Conservation (phyloP, 92 coral and sea anemone genomes). For the Porites divaricata region DNA sequence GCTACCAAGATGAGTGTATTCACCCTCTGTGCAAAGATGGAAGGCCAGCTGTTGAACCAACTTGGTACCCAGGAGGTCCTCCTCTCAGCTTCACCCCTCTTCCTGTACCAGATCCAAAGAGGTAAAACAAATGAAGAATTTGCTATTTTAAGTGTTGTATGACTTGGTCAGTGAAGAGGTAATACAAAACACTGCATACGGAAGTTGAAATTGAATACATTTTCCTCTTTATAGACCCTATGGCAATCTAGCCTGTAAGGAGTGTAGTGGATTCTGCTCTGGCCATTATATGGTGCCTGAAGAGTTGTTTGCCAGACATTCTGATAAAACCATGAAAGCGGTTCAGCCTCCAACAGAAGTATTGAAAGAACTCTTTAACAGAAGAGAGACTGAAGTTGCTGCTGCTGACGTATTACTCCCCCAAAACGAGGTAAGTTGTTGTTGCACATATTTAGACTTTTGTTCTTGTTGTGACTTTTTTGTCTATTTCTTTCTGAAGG, state of each 20-base stretch:
- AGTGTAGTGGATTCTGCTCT: slow-evolving; percentile 34
- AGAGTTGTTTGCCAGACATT: slow-evolving; percentile 8
- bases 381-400: slow-evolving; percentile 29
- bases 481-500: slow-evolving; percentile 38
- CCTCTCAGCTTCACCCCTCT: slow-evolving; percentile 29
- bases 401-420: slow-evolving; percentile 38
- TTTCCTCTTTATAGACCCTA: slow-evolving; percentile 32
- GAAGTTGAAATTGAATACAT: not conserved
- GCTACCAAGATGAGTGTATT: slow-evolving; percentile 3
- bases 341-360: slow-evolving; percentile 38
- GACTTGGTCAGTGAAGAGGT: too few species aligned
- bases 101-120: slow-evolving; percentile 24
- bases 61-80: slow-evolving; percentile 34
- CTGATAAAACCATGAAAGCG: not conserved
- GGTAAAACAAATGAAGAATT: not conserved
- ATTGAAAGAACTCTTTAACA: slow-evolving; percentile 35
- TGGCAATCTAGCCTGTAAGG: slow-evolving; percentile 42
- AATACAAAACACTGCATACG: not conserved
- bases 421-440: not conserved
- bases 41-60: slow-evolving; percentile 20
- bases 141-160: too few species aligned
- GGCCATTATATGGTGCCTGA: slow-evolving; percentile 40
- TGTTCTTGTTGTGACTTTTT: slow-evolving; percentile 9
- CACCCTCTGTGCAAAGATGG: slow-evolving; percentile 31
- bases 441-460: slow-evolving; percentile 2